Conservation (phyloP, 37 sponge, comb jelly and placozoan genomes). For the Sycon ciliatum region DNA sequence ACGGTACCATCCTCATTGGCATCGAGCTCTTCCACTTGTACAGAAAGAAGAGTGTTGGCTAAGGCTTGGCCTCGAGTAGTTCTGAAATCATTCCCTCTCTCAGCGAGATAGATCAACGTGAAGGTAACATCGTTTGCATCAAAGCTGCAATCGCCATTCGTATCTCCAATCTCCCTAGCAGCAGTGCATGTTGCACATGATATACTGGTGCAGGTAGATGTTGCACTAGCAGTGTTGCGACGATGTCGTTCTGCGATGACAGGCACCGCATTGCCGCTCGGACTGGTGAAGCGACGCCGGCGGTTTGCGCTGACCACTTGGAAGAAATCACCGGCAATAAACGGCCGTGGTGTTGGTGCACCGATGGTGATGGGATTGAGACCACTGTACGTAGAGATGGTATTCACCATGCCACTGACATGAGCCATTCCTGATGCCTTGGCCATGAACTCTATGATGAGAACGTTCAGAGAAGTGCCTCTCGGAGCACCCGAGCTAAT, state of each 20-base stretch:
- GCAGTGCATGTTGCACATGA: slow-evolving; percentile 25
- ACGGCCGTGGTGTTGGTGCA: slow-evolving; percentile 9
- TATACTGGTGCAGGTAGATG: neutral
- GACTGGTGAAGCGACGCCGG: neutral
- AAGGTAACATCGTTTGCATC: slow-evolving; percentile 42
- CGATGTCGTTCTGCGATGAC: neutral
- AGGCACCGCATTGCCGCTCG: neutral
- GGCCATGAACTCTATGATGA: slow-evolving; percentile 26
- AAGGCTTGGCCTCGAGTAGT: slow-evolving; percentile 1
- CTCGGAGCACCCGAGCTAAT: slow-evolving; percentile 24
- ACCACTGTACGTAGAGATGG: slow-evolving; percentile 12
- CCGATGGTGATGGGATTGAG: slow-evolving; percentile 10
- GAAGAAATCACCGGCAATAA: slow-evolving; percentile 43
- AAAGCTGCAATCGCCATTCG: slow-evolving; percentile 58
- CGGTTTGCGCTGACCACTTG: neutral
- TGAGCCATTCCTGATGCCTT: slow-evolving; percentile 20
- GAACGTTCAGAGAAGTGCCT: slow-evolving; percentile 25
- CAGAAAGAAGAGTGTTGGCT: neutral
- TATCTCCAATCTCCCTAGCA: slow-evolving; percentile 44
- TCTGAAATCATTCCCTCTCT: slow-evolving; percentile 34
- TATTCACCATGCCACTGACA: slow-evolving; percentile 28
- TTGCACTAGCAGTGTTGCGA: neutral
- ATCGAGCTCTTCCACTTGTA: neutral
- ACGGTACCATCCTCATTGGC: neutral
- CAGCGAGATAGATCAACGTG: slow-evolving; percentile 32